phyloP scores from a whole-genome alignment of 2,888 invertebrate genomes.

The Drosophila pegasa region DNA sequence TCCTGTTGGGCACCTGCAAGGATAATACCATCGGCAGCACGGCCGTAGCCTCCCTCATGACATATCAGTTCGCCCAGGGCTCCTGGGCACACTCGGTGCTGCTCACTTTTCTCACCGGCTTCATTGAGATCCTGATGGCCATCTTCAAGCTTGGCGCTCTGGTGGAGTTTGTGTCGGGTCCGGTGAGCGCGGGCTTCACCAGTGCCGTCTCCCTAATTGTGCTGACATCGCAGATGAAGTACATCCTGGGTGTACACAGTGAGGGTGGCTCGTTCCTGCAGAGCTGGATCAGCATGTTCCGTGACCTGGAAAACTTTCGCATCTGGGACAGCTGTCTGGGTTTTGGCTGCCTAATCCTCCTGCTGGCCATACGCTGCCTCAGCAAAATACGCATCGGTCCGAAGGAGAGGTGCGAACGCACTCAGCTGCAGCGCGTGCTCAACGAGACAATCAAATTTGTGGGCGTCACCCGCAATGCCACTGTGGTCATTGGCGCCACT shows the following conservation, averaged over 20 bases:
- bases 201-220: slow-evolving; percentile 96
- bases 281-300: slow-evolving; percentile 90
- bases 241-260: slow-evolving; percentile 90
- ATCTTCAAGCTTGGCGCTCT: slow-evolving; percentile 93
- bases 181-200: slow-evolving; percentile 95
- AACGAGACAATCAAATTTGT: slow-evolving; percentile 90
- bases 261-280: slow-evolving; percentile 91
- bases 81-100: slow-evolving; percentile 89
- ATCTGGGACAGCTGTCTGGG: slow-evolving; percentile 92
- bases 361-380: slow-evolving; percentile 91
- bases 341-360: slow-evolving; percentile 89
- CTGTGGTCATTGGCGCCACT: slow-evolving; percentile 90
- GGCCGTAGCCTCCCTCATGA: slow-evolving; percentile 95
- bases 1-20: slow-evolving; percentile 95
- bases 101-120: slow-evolving; percentile 90
- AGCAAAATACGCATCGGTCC: slow-evolving; percentile 88
- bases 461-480: slow-evolving; percentile 92
- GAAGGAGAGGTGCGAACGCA: slow-evolving; percentile 84
- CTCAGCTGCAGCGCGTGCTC: slow-evolving; percentile 86
- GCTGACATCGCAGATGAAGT: slow-evolving; percentile 93
- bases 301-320: slow-evolving; percentile 88
- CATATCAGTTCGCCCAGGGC: slow-evolving; percentile 90
- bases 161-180: slow-evolving; percentile 95
- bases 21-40: slow-evolving; percentile 97
- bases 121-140: slow-evolving; percentile 92